Percentiles rank a stretch among this genome's conserved stretches.
Conservation (phyloP, 2,113 vertebrate species). For the Cyrtonyx montezumae region DNA sequence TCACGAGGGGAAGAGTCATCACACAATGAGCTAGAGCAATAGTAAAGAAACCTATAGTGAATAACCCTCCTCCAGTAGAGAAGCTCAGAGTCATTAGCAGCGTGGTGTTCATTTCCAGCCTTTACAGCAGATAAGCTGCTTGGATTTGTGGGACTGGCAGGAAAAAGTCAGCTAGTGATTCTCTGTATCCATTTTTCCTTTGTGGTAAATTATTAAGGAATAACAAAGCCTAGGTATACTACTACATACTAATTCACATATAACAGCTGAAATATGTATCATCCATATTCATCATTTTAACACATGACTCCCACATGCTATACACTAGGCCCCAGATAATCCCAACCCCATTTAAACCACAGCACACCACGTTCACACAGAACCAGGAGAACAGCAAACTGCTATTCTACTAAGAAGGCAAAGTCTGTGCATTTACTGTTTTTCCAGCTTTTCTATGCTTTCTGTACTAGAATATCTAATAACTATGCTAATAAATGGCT, state of each 20-base stretch:
- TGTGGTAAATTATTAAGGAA: neutral
- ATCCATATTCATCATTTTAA: neutral
- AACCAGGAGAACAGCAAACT: neutral
- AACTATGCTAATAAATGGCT: neutral
- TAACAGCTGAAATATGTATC: neutral
- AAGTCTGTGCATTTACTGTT: neutral
- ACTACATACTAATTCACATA: neutral
- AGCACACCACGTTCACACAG: neutral
- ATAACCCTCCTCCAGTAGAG: neutral
- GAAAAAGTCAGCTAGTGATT: neutral
- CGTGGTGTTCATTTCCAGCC: neutral
- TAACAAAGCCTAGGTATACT: neutral
- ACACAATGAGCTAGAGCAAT: neutral
- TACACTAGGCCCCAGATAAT: neutral
- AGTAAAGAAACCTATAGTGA: neutral
- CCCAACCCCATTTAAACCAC: neutral
- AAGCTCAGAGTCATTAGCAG: neutral
- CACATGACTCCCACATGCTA: neutral
- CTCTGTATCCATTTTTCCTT: neutral
- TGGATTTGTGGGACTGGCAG: neutral
- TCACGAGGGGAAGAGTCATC: neutral
- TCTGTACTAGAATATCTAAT: neutral
- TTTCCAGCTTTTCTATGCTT: neutral
- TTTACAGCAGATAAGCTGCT: neutral
- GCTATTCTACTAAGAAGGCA: neutral